A percentile compares a stretch with the other conserved stretches of the same genome.
phyloP scores from a whole-genome alignment of 92 coral and sea anemone species.

The Isaurus tuberculatus region DNA sequence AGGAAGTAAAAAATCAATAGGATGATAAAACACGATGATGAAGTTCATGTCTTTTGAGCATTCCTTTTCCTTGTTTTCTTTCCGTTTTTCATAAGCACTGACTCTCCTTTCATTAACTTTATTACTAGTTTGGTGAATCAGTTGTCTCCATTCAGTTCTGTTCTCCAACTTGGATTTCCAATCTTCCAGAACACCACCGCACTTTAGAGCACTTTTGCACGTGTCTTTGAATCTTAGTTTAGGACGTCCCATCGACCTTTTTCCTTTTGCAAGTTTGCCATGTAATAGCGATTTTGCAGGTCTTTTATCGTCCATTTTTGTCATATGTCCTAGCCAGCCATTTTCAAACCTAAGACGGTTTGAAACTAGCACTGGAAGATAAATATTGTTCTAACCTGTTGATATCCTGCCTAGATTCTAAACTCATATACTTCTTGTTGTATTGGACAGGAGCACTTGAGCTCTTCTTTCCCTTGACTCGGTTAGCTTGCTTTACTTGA shows the following conservation, averaged over 20 bases:
- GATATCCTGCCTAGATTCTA: conserved; percentile 88
- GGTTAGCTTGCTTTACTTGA: conserved; percentile 88
- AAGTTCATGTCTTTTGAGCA: too few relatives aligned
- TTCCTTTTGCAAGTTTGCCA: background rate
- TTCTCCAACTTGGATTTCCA: background rate
- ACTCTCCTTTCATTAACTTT: too few relatives aligned
- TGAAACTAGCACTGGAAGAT: background rate
- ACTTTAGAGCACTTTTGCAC: conserved; percentile 29
- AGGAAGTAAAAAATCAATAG: too few relatives aligned
- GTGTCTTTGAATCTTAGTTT: conserved; percentile 6
- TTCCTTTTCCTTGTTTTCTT: background rate
- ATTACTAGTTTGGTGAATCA: background rate
- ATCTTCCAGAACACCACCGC: background rate
- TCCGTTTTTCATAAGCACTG: background rate
- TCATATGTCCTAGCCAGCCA: too few relatives aligned
- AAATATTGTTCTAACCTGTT: conserved; percentile 91
- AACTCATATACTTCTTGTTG: conserved; percentile 69
- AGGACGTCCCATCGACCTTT: too few relatives aligned
- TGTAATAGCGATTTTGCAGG: background rate
- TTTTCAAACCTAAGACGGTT: too few relatives aligned
- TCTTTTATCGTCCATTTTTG: too few relatives aligned
- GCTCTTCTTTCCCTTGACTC: conserved; percentile 77
- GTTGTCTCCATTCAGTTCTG: conserved; percentile 2
- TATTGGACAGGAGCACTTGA: conserved; percentile 59
- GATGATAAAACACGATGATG: too few relatives aligned